Evolutionary conservation across 2,113 vertebrate genomes (phyloP), one percentile per base, ranked within the genome.

Genomic region (Motacilla tschutschensis): DNA sequence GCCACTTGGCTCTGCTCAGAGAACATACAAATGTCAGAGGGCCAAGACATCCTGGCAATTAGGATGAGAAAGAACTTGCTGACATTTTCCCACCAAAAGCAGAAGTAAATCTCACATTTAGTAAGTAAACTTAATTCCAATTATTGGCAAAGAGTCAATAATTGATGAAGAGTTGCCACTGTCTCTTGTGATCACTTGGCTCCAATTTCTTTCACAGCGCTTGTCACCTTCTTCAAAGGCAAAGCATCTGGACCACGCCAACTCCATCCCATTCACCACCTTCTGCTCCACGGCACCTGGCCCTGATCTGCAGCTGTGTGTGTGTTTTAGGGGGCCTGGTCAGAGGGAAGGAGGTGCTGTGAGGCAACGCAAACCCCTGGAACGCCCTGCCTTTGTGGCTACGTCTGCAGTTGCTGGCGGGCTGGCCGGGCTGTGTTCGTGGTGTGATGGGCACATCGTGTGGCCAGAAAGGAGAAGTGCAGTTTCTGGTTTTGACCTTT

Each of bases 371-470:
- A 24, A 41, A 28, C 31, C 50, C 11, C 12, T 29, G 40, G 26
- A 35, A 43, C 24, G 35, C 44, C 28, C 28, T 14, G 29, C 72
- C 41, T 41, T 48, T 38, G 28, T 17, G 66, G 16, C 24, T n/a
- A 1, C 3, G 1, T 14, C 26, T 17, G 53, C 41, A 8, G 0
- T 6, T 29, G 55, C 38, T n/a, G 33, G 40, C 7, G 1, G 40
- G 11, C 35, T 3, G 5, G 38, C 29, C 54, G 13, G 47, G 40
- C 40, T 59, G 33, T 31, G 33, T 55, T 60, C 2, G 6, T n/a
- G 91, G 90, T 79, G 78, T 29, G 77, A 78, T 77, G 73, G 67
- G 82, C 60, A 92, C 95, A 88, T 75, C 94, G 31, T 91, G 95
- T 93, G 95, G 95, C 65, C 89, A 57, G 24, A 79, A 57, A 2